Evolutionary conservation across 2,797 vertebrate genomes (phyloP).

Genomic region (Mormyrops attenuatus): DNA sequence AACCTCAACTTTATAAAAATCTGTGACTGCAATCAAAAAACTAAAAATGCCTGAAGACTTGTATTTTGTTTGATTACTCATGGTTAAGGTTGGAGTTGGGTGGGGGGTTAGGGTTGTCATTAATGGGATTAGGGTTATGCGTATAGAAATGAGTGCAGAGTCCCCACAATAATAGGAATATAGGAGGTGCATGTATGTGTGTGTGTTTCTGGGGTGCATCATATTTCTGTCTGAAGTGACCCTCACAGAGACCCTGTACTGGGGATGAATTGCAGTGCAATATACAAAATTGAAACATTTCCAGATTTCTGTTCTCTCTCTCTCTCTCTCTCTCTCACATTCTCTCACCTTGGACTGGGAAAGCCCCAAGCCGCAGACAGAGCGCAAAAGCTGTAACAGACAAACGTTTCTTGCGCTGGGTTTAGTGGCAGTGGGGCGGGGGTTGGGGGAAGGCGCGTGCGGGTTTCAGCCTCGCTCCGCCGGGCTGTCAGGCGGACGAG

Average conservation of each 20-base stretch:
- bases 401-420: neutral
- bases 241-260: neutral
- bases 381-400: neutral
- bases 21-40: too few relatives aligned
- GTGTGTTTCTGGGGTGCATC: neutral
- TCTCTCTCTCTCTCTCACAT: neutral
- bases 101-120: neutral
- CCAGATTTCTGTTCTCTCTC: neutral
- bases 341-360: neutral
- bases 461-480: neutral
- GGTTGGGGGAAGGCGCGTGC: neutral
- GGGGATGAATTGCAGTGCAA: neutral
- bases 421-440: neutral
- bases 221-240: neutral
- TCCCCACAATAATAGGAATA: neutral
- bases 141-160: neutral
- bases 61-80: too few relatives aligned
- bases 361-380: neutral
- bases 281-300: neutral
- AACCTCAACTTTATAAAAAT: neutral
- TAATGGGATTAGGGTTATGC: neutral
- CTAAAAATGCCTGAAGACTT: too few relatives aligned
- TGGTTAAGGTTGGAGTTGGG: too few relatives aligned
- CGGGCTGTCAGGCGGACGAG: neutral
- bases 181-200: neutral